Conservation (phyloP, 2,113 vertebrate genomes). For the Gavialis gangeticus region DNA sequence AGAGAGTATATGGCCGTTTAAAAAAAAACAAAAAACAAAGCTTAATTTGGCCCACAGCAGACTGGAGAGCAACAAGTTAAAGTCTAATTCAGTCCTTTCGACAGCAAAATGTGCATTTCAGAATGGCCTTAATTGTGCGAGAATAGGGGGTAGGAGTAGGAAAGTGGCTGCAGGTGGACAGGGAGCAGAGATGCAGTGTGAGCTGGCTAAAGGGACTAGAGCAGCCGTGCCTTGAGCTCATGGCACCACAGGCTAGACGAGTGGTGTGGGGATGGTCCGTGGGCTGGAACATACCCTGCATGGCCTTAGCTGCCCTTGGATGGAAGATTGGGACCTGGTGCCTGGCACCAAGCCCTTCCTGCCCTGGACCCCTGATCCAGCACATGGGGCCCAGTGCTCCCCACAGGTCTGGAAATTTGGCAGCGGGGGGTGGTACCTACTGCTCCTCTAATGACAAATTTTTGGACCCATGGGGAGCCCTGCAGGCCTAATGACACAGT, state of each 20-base stretch:
- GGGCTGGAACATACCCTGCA: too few species aligned
- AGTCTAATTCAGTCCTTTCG: background rate
- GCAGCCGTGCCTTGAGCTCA: background rate
- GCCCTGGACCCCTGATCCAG: too few species aligned
- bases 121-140: background rate
- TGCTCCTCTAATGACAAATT: too few species aligned
- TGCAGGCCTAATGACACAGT: too few species aligned
- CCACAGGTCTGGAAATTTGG: too few species aligned
- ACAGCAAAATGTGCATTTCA: background rate
- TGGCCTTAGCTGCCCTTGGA: background rate
- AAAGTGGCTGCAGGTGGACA: background rate
- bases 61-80: slow-evolving; percentile 40
- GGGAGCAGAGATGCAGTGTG: background rate
- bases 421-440: too few species aligned
- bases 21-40: background rate
- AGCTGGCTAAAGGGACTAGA: background rate
- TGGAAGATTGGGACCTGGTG: background rate
- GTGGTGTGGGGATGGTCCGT: too few species aligned
- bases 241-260: too few species aligned
- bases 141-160: background rate
- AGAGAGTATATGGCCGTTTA: background rate
- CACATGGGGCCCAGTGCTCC: too few species aligned
- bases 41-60: background rate
- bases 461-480: too few species aligned
- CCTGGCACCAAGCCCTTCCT: background rate